These are phyloP conservation scores for Phaonia tiefii DNA, from an alignment of 2,888 invertebrate genomes.

Conservation along the genomic window DNA sequence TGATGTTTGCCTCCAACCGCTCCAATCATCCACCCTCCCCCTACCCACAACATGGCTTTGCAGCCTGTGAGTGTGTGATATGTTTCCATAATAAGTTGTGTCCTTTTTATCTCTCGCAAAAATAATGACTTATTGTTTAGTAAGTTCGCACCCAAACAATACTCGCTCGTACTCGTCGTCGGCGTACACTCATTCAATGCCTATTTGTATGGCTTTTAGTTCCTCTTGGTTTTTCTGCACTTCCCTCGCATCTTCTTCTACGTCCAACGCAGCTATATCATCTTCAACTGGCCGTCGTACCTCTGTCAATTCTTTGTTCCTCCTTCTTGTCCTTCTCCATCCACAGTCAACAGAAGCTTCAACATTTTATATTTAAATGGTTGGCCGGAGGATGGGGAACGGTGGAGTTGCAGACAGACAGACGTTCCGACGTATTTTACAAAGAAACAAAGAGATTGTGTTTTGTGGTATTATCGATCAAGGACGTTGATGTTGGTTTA, in stretches of 20 bases:
- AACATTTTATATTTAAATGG: background rate
- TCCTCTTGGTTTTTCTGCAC: background rate
- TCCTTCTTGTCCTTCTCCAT: too few relatives aligned
- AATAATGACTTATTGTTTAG: conserved; percentile 26
- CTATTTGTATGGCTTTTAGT: background rate
- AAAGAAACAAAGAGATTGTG: conserved; percentile 7
- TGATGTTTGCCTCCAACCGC: background rate
- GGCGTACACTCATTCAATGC: too few relatives aligned
- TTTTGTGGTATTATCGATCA: conserved; percentile 10
- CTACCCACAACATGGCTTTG: background rate
- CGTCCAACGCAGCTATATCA: too few relatives aligned
- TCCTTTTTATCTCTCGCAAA: conserved; percentile 16
- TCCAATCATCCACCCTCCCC: background rate
- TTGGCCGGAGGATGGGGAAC: background rate
- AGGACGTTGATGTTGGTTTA: conserved; percentile 11
- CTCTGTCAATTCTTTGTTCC: too few relatives aligned
- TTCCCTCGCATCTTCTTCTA: background rate
- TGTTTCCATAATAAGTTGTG: conserved; percentile 22
- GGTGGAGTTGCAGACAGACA: background rate
- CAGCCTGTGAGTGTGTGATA: background rate
- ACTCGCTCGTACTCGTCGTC: background rate
- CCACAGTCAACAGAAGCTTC: background rate
- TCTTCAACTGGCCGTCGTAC: too few relatives aligned
- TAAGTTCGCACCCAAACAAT: conserved; percentile 22
- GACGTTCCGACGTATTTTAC: background rate